A percentile compares a stretch with the other conserved stretches of the same genome.
phyloP scores from a whole-genome alignment of 2,797 vertebrate genomes.

The Poecilia velifera region DNA sequence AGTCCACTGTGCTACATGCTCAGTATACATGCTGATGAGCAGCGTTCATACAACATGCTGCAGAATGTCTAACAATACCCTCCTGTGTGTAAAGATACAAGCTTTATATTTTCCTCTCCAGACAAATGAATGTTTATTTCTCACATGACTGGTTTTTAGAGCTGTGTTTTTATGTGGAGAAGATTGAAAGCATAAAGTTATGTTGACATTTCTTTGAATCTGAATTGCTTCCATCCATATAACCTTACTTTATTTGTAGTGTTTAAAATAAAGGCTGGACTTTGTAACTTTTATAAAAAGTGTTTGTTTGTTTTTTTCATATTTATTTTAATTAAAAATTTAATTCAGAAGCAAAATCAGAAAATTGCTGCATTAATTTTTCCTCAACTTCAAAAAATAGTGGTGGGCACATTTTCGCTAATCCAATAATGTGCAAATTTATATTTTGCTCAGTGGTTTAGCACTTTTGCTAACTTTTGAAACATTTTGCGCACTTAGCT shows the following conservation, averaged over 20 bases:
- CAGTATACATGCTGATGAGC: neutral
- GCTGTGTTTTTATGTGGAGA: neutral
- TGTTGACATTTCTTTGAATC: neutral
- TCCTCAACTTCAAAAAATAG: neutral
- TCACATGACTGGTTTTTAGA: neutral
- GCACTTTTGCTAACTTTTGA: no score
- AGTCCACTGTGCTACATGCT: neutral
- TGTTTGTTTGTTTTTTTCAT: no score
- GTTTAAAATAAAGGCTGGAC: no score
- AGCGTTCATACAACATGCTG: neutral
- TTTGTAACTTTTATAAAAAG: no score
- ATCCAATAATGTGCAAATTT: no score
- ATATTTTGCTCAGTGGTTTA: no score
- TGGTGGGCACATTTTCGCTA: no score
- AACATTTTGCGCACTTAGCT: no score
- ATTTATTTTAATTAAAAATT: neutral
- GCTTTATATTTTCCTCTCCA: neutral
- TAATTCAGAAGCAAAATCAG: neutral
- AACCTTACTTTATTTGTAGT: neutral
- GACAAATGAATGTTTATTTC: neutral
- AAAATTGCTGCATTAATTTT: neutral
- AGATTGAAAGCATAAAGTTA: neutral
- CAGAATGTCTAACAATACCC: neutral
- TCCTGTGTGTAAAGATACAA: neutral
- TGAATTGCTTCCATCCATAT: neutral